Evolutionary conservation across 2,888 invertebrate genomes (phyloP).

Genomic region (Drosophila nr. medialis): DNA sequence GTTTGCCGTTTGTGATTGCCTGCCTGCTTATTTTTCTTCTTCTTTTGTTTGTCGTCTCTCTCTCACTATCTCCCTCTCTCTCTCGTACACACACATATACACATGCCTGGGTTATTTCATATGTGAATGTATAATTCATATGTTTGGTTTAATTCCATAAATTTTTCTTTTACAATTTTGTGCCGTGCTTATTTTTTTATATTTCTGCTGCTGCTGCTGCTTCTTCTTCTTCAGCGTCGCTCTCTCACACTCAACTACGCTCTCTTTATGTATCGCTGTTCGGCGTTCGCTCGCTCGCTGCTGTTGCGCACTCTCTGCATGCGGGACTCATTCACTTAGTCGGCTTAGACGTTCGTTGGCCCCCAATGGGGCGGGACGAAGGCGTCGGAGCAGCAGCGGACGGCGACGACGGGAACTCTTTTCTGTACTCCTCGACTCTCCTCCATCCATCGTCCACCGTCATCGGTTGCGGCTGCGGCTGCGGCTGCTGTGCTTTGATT

Average conservation of each 20-base stretch:
- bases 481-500: constrained; percentile 34
- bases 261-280: constrained; percentile 9
- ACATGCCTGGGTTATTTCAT: constrained; percentile 23
- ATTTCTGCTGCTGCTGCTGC: constrained; percentile 13
- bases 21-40: constrained; percentile 26
- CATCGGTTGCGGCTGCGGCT: constrained; percentile 16
- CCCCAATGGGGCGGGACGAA: constrained; percentile 62
- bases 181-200: constrained; percentile 33
- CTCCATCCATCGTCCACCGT: not conserved
- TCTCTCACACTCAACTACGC: constrained; percentile 23
- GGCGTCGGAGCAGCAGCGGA: constrained; percentile 6
- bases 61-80: constrained; percentile 1
- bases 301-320: constrained; percentile 17
- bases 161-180: constrained; percentile 75
- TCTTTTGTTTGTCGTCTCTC: constrained; percentile 50
- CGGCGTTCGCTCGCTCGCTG: constrained; percentile 8
- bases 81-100: constrained; percentile 1
- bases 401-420: constrained; percentile 41
- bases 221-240: constrained; percentile 14
- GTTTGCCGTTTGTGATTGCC: constrained; percentile 64
- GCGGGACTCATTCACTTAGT: constrained; percentile 49
- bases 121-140: constrained; percentile 69
- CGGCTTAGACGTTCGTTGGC: constrained; percentile 79
- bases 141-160: constrained; percentile 75
- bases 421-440: constrained; percentile 13